phyloP scores from a whole-genome alignment of 2,113 vertebrate genomes.

The Dicaeum eximium region DNA sequence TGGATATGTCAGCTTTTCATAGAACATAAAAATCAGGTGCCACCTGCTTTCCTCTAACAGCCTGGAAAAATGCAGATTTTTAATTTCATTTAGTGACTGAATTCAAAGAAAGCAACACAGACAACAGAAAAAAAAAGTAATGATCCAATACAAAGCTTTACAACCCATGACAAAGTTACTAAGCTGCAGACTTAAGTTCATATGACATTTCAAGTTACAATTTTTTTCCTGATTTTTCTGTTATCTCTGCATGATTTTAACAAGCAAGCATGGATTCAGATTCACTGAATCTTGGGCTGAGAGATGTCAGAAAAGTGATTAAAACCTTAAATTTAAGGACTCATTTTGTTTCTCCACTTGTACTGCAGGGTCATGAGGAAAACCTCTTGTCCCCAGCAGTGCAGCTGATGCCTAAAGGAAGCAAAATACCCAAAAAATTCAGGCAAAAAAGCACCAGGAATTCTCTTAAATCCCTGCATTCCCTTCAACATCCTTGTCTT shows the following conservation, averaged over 20 bases:
- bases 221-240: background rate
- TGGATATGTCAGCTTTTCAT: background rate
- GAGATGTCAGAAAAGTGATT: background rate
- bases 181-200: background rate
- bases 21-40: background rate
- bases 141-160: background rate
- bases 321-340: background rate
- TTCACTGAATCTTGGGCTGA: background rate
- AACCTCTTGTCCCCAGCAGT: background rate
- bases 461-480: background rate
- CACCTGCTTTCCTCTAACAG: background rate
- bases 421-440: background rate
- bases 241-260: background rate
- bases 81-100: background rate
- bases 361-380: background rate
- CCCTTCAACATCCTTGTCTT: background rate
- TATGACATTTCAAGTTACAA: background rate
- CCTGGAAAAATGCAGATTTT: background rate
- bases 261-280: background rate
- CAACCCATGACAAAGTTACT: background rate
- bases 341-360: background rate
- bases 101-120: background rate
- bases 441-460: background rate
- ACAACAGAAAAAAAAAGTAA: background rate
- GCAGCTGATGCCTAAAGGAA: background rate